Base-by-base conservation (phyloP, 2,888 invertebrate genomes). In the Prenolepis imparis region DNA sequence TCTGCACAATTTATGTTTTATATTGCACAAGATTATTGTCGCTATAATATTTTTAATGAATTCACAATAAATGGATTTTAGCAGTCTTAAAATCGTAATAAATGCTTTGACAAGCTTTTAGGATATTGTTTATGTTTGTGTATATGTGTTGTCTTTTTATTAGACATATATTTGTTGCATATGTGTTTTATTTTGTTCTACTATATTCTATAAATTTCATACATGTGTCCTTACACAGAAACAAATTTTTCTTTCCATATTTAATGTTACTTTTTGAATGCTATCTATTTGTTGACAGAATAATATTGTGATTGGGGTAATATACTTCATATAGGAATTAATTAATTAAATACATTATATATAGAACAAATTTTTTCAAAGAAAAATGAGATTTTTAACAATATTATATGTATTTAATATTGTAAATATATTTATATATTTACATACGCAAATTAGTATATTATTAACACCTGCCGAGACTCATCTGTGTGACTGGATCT, bases 1-100 rank as follows among this genome's bases (percentile, higher is more conserved):
- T 72, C 8, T 11, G 8, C 32, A 74, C 4, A 61, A 28, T 59
- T 73, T 72, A 24, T 73, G 24, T 18, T 61, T 74, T n/a, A 21
- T 44, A 15, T 39, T 39, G 15, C 36, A 72, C 2, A 72, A n/a
- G 18, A 57, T 57, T 74, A 48, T 63, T 32, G 1, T 61, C 48
- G 11, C 44, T 74, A 32, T 44, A 36, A 36, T 15, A 55, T 63
- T 36, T 48, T 74, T 63, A 74, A 36, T 6, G 4, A 36, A 5
- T 36, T 61, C n/a, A 73, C 2, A 21, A 73, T 3, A 68, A 8
- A 55, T 70, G 8, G 4, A 28, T 59, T 59, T 61, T 44, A 61
- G 15, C 41, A 61, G 44, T 44, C 12, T 39, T 57, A 59, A 9
- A 9, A 61, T 59, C 4, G 4, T 44, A 4, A 59, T 0, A 59